These are phyloP conservation scores for Trichomycterus rosablanca DNA, from an alignment of 2,113 vertebrate species.

Conservation along the genomic window DNA sequence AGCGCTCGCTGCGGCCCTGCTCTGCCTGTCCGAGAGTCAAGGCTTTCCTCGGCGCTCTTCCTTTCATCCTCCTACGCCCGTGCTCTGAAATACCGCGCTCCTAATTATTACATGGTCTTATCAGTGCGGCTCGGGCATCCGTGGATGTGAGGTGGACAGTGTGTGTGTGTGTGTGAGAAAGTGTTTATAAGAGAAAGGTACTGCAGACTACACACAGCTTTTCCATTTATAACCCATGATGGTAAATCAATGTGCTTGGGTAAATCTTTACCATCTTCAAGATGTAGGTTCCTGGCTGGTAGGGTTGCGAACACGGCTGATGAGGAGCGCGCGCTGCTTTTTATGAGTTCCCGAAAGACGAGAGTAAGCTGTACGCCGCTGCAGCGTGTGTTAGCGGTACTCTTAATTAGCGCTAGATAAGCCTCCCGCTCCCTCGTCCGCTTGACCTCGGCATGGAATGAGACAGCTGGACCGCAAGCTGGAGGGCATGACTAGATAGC, in stretches of 20 bases:
- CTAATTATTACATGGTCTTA: conserved; percentile 73
- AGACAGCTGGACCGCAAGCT: conserved; percentile 54
- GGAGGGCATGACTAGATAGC: too few relatives aligned
- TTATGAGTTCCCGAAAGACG: conserved; percentile 59
- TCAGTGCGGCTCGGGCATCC: conserved; percentile 40
- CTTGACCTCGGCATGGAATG: conserved; percentile 50
- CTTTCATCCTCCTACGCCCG: conserved; percentile 47
- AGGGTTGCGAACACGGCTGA: background rate
- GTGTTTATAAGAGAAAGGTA: conserved; percentile 21
- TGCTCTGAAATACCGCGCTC: conserved; percentile 25
- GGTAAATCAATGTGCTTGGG: too few relatives aligned
- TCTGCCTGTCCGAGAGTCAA: conserved; percentile 56
- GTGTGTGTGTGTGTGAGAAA: conserved; percentile 12
- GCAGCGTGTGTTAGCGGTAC: conserved; percentile 31
- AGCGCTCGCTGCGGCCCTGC: conserved; percentile 35
- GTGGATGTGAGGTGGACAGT: conserved; percentile 1
- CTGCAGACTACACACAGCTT: background rate
- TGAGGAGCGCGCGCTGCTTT: conserved; percentile 48
- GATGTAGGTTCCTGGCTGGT: too few relatives aligned
- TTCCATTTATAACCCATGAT: background rate
- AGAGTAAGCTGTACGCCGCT: conserved; percentile 56
- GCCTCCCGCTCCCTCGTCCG: conserved; percentile 21
- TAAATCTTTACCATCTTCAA: too few relatives aligned
- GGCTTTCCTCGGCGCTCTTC: conserved; percentile 62
- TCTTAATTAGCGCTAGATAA: conserved; percentile 66